Evolutionary conservation across 2,113 vertebrate genomes (phyloP).

Genomic region (Pelecanoides urinatrix): DNA sequence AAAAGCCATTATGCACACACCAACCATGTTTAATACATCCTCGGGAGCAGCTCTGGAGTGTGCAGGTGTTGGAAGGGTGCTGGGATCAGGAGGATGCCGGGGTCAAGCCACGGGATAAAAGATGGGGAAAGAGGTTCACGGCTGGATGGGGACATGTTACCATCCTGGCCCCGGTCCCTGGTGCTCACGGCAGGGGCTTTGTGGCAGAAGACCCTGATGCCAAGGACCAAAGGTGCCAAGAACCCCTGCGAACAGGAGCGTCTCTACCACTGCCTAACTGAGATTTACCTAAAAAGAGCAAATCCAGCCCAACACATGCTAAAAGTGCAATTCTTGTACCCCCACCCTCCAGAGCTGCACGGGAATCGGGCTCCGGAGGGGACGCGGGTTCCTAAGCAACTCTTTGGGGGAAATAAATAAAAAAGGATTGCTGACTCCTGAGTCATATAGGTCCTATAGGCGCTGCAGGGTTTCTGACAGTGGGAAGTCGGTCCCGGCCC

Average conservation of each 20-base stretch:
- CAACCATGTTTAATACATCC: rapidly evolving
- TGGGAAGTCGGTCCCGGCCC: neutral
- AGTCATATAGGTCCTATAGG: neutral
- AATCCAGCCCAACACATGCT: neutral
- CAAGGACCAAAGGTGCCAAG: neutral
- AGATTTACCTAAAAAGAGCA: neutral
- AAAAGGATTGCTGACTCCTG: neutral
- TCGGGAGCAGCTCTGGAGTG: neutral
- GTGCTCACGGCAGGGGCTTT: neutral
- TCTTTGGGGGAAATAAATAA: rapidly evolving
- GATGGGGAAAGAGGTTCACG: rapidly evolving
- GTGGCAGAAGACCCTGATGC: neutral
- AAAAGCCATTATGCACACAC: rapidly evolving
- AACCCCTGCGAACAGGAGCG: rapidly evolving
- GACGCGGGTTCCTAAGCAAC: neutral
- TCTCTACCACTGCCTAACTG: neutral
- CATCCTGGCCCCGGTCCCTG: neutral
- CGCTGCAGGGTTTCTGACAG: neutral
- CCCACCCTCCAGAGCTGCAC: neutral
- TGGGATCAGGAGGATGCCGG: neutral
- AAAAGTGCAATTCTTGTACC: neutral
- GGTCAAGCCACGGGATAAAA: neutral
- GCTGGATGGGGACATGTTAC: neutral
- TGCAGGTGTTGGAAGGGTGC: rapidly evolving
- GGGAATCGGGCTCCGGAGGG: rapidly evolving